Percentiles rank a stretch among this genome's conserved stretches.
phyloP scores from a whole-genome alignment of 1,140 invertebrate genomes.

The Atta colombica region DNA sequence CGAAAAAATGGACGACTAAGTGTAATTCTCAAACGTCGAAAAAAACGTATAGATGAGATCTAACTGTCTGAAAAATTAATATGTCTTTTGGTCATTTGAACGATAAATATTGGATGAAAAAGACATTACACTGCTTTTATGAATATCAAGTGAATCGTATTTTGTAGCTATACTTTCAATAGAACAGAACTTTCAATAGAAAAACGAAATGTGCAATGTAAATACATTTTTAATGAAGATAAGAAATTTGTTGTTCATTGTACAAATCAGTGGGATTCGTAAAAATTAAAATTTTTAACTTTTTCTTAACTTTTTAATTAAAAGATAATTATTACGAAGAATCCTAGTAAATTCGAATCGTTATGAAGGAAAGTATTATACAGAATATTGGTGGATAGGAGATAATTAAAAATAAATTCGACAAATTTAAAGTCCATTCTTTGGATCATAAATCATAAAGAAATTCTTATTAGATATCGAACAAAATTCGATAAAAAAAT shows the following conservation, averaged over 20 bases:
- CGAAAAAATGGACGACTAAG: neutral
- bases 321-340: neutral
- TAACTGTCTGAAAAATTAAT: conserved; percentile 3
- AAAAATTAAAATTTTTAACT: neutral
- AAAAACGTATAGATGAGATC: neutral
- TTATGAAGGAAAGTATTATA: neutral
- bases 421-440: neutral
- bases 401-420: neutral
- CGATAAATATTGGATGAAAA: neutral
- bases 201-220: too few relatives aligned
- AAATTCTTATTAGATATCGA: neutral
- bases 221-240: neutral
- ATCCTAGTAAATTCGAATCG: neutral
- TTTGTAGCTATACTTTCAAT: neutral
- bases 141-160: neutral
- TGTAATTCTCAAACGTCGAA: neutral
- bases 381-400: neutral
- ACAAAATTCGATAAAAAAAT: neutral
- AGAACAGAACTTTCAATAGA: neutral
- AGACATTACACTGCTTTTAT: neutral
- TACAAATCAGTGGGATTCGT: neutral
- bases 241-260: neutral
- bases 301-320: neutral
- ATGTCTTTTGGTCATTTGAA: neutral
- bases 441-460: neutral